Evolutionary conservation across 2,888 invertebrate species (phyloP).

Genomic region (Baronia brevicornis): DNA sequence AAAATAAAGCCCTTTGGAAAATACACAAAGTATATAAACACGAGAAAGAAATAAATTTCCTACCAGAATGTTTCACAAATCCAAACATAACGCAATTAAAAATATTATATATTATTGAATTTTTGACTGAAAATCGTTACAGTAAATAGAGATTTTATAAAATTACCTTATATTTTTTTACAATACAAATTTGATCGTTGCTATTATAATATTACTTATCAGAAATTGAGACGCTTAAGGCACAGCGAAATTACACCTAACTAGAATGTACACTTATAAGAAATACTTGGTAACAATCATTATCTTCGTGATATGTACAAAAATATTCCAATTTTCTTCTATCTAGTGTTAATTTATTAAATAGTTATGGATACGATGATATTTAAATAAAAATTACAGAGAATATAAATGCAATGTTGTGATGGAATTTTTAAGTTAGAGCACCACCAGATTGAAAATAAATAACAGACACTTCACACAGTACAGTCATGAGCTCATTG

Average conservation of each 20-base stretch:
- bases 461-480: conserved; percentile 9
- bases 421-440: conserved; percentile 20
- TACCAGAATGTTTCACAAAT: too few relatives aligned
- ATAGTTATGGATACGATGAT: conserved; percentile 21
- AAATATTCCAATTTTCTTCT: conserved; percentile 63
- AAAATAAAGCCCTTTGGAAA: conserved; percentile 10
- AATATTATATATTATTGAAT: conserved; percentile 18
- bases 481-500: conserved; percentile 16
- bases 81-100: conserved; percentile 20
- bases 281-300: conserved; percentile 70
- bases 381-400: conserved; percentile 15
- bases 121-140: conserved; percentile 38
- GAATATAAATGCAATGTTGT: conserved; percentile 17
- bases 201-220: conserved; percentile 42
- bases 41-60: too few relatives aligned
- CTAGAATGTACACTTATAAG: conserved; percentile 48
- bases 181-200: conserved; percentile 58
- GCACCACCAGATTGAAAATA: conserved; percentile 21
- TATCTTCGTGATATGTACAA: conserved; percentile 71
- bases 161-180: conserved; percentile 39
- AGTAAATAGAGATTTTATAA: conserved; percentile 54
- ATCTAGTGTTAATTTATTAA: conserved; percentile 34
- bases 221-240: conserved; percentile 75
- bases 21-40: conserved; percentile 17
- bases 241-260: conserved; percentile 70